Evolutionary conservation across 2,797 vertebrate genomes (phyloP).

Genomic region (Myotis daubentonii): DNA sequence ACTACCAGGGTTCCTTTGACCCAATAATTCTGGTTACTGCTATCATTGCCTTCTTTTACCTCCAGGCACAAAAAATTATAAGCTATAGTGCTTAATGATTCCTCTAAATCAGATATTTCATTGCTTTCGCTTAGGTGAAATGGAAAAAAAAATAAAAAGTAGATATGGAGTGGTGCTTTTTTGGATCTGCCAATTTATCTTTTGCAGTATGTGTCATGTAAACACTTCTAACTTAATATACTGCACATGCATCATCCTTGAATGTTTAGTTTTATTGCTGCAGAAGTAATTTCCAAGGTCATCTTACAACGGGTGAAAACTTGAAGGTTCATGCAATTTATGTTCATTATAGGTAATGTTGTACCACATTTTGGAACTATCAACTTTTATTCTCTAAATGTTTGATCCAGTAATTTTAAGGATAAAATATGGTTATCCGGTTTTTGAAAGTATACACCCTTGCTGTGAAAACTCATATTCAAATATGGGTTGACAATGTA

Average conservation of each 20-base stretch:
- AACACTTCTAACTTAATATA: conserved; percentile 63
- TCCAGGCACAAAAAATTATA: conserved; percentile 31
- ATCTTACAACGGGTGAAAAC: conserved; percentile 65
- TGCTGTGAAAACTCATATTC: conserved; percentile 62
- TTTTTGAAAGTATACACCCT: conserved; percentile 25
- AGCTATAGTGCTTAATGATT: conserved; percentile 39
- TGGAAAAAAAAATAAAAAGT: not conserved
- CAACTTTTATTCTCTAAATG: conserved; percentile 68
- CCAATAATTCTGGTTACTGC: not conserved
- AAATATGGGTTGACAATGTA: conserved; percentile 42
- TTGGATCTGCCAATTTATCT: conserved; percentile 65
- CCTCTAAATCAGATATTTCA: conserved; percentile 42
- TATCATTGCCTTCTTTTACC: not conserved
- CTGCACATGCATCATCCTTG: conserved; percentile 30
- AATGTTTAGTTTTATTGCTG: conserved; percentile 60
- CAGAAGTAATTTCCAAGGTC: conserved; percentile 73
- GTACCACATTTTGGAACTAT: conserved; percentile 60
- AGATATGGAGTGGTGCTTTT: not conserved
- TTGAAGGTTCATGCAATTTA: conserved; percentile 58
- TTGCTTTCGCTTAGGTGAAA: conserved; percentile 59
- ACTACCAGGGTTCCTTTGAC: not conserved
- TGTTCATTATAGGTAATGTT: conserved; percentile 69
- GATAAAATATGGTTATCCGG: conserved; percentile 60
- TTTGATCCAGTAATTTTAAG: conserved; percentile 71
- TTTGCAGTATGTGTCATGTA: conserved; percentile 16